phyloP scores from a whole-genome alignment of 2,888 invertebrate species.

The Salticus scenicus region DNA sequence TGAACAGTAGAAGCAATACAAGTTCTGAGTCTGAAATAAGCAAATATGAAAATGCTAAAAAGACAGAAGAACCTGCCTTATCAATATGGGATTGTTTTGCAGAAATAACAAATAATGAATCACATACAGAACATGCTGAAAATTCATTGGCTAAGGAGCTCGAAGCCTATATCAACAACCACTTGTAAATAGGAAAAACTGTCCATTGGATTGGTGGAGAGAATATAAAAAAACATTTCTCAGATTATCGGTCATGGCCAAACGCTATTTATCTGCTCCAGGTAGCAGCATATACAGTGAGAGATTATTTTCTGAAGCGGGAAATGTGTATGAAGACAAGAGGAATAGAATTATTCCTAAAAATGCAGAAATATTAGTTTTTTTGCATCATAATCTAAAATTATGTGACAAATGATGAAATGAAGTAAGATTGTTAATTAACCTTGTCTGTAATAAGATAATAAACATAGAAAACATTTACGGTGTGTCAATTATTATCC shows the following conservation, averaged over 20 bases:
- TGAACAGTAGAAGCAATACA: neutral
- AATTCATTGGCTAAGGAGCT: neutral
- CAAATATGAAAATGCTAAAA: neutral
- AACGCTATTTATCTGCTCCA: slow-evolving; percentile 11
- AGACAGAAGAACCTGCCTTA: neutral
- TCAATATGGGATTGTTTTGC: neutral
- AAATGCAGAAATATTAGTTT: slow-evolving; percentile 7
- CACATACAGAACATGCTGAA: neutral
- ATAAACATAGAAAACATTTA: too few species aligned
- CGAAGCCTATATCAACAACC: neutral
- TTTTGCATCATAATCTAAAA: neutral
- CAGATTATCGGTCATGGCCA: neutral
- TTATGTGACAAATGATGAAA: neutral
- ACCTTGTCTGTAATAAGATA: neutral
- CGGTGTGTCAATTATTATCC: too few species aligned
- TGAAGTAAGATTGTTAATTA: neutral
- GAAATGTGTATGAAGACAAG: slow-evolving; percentile 8
- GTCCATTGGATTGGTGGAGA: neutral
- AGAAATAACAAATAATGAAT: neutral
- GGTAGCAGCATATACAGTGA: neutral
- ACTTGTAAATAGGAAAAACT: neutral
- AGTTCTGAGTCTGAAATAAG: neutral
- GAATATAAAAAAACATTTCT: neutral
- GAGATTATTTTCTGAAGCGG: neutral
- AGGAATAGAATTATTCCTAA: neutral